Conservation (phyloP, 2,888 invertebrate species). For the Megastigmus dorsalis region DNA sequence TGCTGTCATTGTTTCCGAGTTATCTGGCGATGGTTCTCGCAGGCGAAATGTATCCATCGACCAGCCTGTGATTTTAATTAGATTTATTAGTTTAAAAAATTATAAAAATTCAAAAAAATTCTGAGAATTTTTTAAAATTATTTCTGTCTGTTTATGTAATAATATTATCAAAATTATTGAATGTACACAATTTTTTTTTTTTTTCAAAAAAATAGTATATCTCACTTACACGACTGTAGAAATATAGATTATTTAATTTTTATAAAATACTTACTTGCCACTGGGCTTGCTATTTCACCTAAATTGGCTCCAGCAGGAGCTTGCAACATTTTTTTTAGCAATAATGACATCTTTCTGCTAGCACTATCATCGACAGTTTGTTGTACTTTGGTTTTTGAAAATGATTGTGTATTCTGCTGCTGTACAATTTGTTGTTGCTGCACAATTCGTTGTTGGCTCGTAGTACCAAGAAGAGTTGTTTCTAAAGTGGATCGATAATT, state of each 20-base stretch:
- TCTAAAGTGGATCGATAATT: constrained; percentile 32
- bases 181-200: too few relatives aligned
- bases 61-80: constrained; percentile 24
- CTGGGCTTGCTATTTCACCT: constrained; percentile 67
- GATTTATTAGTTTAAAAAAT: too few relatives aligned
- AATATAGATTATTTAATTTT: neutral
- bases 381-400: too few relatives aligned
- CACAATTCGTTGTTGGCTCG: constrained; percentile 12
- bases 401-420: too few relatives aligned
- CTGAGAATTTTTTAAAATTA: too few relatives aligned
- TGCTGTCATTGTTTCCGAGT: constrained; percentile 71
- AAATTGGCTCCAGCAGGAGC: constrained; percentile 70
- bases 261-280: constrained; percentile 51
- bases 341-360: constrained; percentile 41
- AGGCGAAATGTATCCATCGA: constrained; percentile 22
- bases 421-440: neutral
- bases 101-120: too few relatives aligned
- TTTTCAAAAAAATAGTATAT: too few relatives aligned
- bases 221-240: too few relatives aligned
- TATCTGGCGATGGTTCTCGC: constrained; percentile 61
- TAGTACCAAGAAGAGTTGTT: constrained; percentile 1
- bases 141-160: too few relatives aligned
- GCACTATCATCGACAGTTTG: constrained; percentile 8
- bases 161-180: too few relatives aligned
- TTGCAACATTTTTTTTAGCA: constrained; percentile 70